These are phyloP conservation scores for Cotesia chilonis DNA, from an alignment of 1,140 invertebrate species.

Conservation along the genomic window DNA sequence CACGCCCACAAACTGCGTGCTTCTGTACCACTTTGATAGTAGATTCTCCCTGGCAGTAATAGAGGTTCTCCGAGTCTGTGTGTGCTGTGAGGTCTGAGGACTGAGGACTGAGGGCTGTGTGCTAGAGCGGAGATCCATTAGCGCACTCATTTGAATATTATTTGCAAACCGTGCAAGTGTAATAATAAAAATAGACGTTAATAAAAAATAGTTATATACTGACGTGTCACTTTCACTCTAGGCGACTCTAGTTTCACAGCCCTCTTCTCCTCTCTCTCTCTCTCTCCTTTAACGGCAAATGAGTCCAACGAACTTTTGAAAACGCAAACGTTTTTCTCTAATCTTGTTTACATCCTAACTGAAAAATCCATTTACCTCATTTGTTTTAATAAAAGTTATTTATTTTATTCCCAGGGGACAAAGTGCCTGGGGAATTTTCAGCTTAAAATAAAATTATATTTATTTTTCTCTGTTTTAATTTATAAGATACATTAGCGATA, in stretches of 20 bases:
- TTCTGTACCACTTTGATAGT: conserved; percentile 58
- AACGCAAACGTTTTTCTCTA: background rate
- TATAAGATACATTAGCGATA: too few relatives aligned
- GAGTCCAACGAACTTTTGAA: too few relatives aligned
- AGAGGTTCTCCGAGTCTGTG: background rate
- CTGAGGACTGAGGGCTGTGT: conserved; percentile 27
- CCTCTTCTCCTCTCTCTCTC: background rate
- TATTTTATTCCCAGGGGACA: background rate
- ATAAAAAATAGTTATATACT: conserved; percentile 63
- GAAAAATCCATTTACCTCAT: too few relatives aligned
- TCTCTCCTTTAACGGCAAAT: too few relatives aligned
- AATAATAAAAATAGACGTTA: conserved; percentile 43
- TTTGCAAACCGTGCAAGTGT: conserved; percentile 61
- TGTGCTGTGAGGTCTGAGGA: too few relatives aligned
- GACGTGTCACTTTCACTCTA: conserved; percentile 56
- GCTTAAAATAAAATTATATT: too few relatives aligned
- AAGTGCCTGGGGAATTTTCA: too few relatives aligned
- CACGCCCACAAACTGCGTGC: conserved; percentile 24
- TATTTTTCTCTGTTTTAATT: too few relatives aligned
- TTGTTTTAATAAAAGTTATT: too few relatives aligned
- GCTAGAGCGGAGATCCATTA: conserved; percentile 55
- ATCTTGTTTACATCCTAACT: too few relatives aligned
- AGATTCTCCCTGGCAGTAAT: conserved; percentile 44
- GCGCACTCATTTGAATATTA: conserved; percentile 62
- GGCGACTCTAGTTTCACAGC: conserved; percentile 5